A percentile compares a stretch with the other conserved stretches of the same genome.
Evolutionary conservation across 2,888 invertebrate genomes (phyloP).

Genomic region (Miltochrista miniata): DNA sequence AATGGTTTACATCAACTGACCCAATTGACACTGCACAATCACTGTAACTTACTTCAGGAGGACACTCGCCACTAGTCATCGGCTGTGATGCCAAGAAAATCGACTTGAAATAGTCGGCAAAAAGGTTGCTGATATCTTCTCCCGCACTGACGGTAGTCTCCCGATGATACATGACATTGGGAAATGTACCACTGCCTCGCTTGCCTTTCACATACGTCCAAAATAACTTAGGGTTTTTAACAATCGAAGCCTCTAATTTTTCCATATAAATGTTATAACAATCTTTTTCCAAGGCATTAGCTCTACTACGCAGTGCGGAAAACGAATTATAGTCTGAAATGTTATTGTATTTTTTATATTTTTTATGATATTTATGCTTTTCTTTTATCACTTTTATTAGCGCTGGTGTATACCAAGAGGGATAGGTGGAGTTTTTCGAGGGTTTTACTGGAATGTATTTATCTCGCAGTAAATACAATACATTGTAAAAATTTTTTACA

Average conservation of each 20-base stretch:
- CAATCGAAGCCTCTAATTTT: background rate
- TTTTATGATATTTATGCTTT: no score
- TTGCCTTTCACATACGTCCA: background rate
- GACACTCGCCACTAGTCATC: background rate
- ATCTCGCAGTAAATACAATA: slow-evolving; percentile 6
- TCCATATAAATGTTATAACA: background rate
- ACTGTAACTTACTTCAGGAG: background rate
- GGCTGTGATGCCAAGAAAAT: background rate
- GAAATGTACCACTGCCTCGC: no score
- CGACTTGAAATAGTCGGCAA: no score
- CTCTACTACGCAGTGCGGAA: background rate
- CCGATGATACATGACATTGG: background rate
- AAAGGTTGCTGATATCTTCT: background rate
- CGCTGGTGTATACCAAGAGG: background rate
- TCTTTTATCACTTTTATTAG: no score
- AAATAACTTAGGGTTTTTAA: background rate
- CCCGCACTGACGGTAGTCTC: background rate
- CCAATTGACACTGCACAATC: background rate
- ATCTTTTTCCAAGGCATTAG: background rate
- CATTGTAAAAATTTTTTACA: background rate
- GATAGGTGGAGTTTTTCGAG: background rate
- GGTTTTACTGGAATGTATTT: background rate
- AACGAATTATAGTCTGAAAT: background rate
- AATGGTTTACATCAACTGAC: background rate
- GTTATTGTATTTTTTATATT: background rate